These are phyloP conservation scores for Prionailurus viverrinus DNA, from an alignment of 2,113 vertebrate species.

Conservation along the genomic window DNA sequence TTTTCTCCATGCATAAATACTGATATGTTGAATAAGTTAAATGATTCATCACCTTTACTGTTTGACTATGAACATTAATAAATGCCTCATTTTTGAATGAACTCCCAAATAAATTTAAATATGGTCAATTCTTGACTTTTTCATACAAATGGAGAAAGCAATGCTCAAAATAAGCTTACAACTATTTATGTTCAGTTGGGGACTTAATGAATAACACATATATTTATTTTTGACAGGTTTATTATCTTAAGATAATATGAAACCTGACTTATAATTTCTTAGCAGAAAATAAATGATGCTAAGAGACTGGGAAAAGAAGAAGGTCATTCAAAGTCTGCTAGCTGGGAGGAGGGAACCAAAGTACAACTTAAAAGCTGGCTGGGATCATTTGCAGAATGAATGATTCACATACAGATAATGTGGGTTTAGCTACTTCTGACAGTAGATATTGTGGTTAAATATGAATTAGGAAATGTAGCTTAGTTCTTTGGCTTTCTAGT, in stretches of 20 bases:
- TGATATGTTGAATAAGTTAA: neutral
- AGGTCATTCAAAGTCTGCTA: neutral
- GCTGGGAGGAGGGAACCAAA: neutral
- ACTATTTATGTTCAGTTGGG: neutral
- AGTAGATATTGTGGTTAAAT: neutral
- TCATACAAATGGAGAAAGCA: neutral
- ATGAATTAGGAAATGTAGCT: neutral
- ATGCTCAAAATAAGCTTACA: neutral
- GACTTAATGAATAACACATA: neutral
- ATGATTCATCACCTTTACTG: neutral
- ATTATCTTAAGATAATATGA: neutral
- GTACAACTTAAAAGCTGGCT: neutral
- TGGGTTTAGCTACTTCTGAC: neutral
- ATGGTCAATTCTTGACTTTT: neutral
- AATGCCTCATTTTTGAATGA: neutral
- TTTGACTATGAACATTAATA: neutral
- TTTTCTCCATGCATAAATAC: neutral
- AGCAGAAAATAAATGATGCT: neutral
- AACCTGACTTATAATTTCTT: neutral
- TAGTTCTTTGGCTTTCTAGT: neutral
- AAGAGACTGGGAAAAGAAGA: neutral
- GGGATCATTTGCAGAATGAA: neutral
- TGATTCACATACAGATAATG: neutral
- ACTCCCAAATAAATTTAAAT: neutral
- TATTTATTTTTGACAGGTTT: neutral